Evolutionary conservation across 2,113 vertebrate genomes (phyloP).

Genomic region (Ammospiza nelsoni): DNA sequence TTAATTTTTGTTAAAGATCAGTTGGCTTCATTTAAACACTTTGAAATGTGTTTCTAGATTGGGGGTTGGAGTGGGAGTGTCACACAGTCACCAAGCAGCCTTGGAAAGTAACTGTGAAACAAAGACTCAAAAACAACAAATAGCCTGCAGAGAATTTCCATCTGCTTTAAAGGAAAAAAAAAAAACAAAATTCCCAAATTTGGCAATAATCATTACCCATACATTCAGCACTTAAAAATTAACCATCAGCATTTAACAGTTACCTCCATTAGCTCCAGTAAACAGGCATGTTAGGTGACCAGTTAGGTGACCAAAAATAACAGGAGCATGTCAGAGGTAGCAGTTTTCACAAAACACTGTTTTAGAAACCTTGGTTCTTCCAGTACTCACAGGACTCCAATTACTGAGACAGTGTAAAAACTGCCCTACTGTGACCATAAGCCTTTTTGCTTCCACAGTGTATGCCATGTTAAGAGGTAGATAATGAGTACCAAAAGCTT

Average conservation of each 20-base stretch:
- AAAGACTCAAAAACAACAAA: not conserved
- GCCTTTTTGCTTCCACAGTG: not conserved
- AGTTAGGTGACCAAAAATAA: not conserved
- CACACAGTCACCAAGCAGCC: not conserved
- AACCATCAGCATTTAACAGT: not conserved
- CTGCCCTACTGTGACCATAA: fast-evolving
- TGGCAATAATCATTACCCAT: not conserved
- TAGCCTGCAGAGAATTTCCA: not conserved
- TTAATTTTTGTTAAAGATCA: not conserved
- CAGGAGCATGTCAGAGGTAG: not conserved
- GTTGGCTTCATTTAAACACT: not conserved
- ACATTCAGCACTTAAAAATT: not conserved
- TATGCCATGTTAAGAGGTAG: not conserved
- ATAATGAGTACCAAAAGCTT: not conserved
- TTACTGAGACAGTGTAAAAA: not conserved
- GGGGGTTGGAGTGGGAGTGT: not conserved
- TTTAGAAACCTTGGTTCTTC: not conserved
- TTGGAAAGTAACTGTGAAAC: not conserved
- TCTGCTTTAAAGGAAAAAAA: not conserved
- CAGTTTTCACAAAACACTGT: not conserved
- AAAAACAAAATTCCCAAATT: not conserved
- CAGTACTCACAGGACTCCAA: not conserved
- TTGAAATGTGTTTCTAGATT: not conserved
- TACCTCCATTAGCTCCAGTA: not conserved
- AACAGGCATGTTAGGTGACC: not conserved